These are phyloP conservation scores for Bucorvus abyssinicus DNA, from an alignment of 2,797 vertebrate genomes.

Conservation along the genomic window DNA sequence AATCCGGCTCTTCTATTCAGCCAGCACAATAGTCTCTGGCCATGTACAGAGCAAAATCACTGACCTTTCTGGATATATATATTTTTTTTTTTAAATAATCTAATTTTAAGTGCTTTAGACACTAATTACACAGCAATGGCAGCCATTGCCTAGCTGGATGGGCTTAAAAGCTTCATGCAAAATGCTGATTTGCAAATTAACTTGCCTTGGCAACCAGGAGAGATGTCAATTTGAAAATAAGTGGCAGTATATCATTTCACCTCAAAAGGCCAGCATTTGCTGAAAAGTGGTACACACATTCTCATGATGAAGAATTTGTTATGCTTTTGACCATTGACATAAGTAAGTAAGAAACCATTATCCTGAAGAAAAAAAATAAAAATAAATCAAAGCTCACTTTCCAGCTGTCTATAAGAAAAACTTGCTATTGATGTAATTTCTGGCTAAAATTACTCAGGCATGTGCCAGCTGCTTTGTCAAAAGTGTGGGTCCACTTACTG, in stretches of 20 bases:
- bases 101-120: constrained; percentile 17
- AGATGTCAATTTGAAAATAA: constrained; percentile 11
- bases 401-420: constrained; percentile 19
- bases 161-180: background rate
- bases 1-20: background rate
- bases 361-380: constrained; percentile 16
- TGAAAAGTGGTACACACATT: constrained; percentile 34
- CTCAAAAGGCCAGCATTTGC: constrained; percentile 29
- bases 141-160: background rate
- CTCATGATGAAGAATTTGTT: constrained; percentile 48
- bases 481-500: background rate
- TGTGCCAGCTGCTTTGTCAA: background rate
- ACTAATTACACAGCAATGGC: background rate
- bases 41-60: background rate
- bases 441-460: constrained; percentile 7
- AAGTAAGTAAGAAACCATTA: constrained; percentile 24
- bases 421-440: constrained; percentile 15
- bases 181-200: constrained; percentile 42
- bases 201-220: background rate
- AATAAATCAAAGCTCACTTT: constrained; percentile 55
- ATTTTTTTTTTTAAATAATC: background rate
- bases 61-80: background rate
- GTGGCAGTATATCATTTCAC: constrained; percentile 20
- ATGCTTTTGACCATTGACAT: constrained; percentile 47
- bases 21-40: background rate